These are phyloP conservation scores for Pomacea canaliculata DNA, from an alignment of 2,888 invertebrate species.

Conservation along the genomic window DNA sequence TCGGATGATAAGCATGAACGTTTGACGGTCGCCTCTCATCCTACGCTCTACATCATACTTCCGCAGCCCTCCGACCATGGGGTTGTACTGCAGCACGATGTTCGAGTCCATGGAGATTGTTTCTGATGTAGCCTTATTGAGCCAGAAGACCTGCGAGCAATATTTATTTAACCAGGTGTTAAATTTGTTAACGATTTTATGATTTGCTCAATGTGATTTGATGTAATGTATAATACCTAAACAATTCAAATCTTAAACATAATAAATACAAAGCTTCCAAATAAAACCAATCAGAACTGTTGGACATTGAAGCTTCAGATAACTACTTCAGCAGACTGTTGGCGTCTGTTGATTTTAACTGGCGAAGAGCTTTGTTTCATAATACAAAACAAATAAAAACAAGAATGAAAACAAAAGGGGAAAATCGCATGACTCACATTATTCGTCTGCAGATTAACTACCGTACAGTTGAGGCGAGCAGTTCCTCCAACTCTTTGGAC, in stretches of 20 bases:
- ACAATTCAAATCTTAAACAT: background rate
- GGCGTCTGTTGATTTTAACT: too few relatives aligned
- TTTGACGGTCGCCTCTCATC: conserved; percentile 38
- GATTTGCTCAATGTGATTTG: too few relatives aligned
- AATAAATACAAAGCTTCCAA: background rate
- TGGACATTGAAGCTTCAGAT: too few relatives aligned
- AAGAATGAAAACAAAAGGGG: too few relatives aligned
- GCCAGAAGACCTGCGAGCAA: conserved; percentile 42
- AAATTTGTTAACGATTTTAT: too few relatives aligned
- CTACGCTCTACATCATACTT: conserved; percentile 48
- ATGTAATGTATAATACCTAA: too few relatives aligned
- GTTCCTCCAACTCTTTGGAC: conserved; percentile 62
- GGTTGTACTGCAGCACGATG: conserved; percentile 37
- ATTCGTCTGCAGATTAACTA: conserved; percentile 41
- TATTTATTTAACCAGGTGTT: too few relatives aligned
- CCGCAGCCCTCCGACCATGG: conserved; percentile 39
- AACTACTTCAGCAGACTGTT: too few relatives aligned
- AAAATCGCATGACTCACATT: conserved; percentile 4
- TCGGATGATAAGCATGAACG: conserved; percentile 59
- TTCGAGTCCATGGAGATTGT: conserved; percentile 42
- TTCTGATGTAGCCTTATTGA: conserved; percentile 35
- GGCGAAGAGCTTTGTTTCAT: too few relatives aligned
- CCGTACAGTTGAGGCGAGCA: conserved; percentile 65
- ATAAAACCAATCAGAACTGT: too few relatives aligned
- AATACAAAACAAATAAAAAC: too few relatives aligned